Percentiles rank a stretch among this genome's conserved stretches.
phyloP scores from a whole-genome alignment of 1,140 invertebrate genomes.

The Camponotus floridanus region DNA sequence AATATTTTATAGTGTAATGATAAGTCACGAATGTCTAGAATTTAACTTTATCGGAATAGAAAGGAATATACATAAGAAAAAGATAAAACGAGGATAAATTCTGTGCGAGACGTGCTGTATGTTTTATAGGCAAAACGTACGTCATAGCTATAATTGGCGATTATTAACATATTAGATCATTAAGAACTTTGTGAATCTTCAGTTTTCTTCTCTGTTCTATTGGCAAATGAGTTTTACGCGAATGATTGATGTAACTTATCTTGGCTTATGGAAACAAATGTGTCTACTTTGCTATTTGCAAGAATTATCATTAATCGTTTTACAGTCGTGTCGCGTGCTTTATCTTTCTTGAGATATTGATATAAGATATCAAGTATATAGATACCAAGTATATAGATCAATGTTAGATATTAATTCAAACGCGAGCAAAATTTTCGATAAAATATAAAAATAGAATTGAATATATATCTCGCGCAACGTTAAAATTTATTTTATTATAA shows the following conservation, averaged over 20 bases:
- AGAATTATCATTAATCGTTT: conserved; percentile 22
- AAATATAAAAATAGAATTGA: background rate
- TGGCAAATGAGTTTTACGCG: background rate
- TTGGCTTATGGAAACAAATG: background rate
- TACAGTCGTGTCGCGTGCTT: background rate
- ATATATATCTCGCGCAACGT: background rate
- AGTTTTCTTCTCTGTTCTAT: background rate
- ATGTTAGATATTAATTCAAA: background rate
- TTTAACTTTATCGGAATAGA: conserved; percentile 13
- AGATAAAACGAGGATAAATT: conserved; percentile 9
- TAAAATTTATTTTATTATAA: background rate
- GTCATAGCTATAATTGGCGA: conserved; percentile 24
- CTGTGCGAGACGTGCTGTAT: background rate
- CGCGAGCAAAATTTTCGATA: background rate
- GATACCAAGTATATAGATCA: background rate
- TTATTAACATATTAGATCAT: conserved; percentile 38
- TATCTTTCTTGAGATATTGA: background rate
- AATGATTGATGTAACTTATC: conserved; percentile 19
- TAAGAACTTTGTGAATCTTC: background rate
- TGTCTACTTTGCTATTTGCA: background rate
- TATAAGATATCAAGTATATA: background rate
- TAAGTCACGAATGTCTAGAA: background rate
- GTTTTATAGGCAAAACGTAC: background rate
- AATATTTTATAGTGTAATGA: background rate
- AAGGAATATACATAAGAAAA: background rate